Evolutionary conservation across 2,888 invertebrate genomes (phyloP).

Genomic region (Harpalus rubripes): DNA sequence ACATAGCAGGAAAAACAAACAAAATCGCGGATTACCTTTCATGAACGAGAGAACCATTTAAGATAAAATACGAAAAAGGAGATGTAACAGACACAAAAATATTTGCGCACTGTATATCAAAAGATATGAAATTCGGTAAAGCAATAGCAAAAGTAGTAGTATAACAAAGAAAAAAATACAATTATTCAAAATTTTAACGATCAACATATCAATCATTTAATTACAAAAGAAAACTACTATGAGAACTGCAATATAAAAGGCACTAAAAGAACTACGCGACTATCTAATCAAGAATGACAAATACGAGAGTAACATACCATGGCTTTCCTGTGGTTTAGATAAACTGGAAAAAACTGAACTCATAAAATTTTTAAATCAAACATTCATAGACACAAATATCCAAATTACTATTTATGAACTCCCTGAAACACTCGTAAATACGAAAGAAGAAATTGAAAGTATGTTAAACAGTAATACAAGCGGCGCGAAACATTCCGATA

Average conservation of each 20-base stretch:
- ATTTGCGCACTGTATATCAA: conserved; percentile 45
- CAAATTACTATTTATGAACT: too few relatives aligned
- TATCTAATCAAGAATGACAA: too few relatives aligned
- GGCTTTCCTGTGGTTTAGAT: too few relatives aligned
- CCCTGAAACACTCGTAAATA: too few relatives aligned
- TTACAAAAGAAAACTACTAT: conserved; percentile 32
- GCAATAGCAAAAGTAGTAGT: conserved; percentile 24
- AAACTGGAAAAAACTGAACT: too few relatives aligned
- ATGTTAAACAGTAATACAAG: too few relatives aligned
- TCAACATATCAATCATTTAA: not conserved
- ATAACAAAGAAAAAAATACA: not conserved
- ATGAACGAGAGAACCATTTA: not conserved
- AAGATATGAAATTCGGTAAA: conserved; percentile 27
- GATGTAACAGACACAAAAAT: conserved; percentile 33
- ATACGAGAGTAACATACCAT: not conserved
- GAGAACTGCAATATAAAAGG: too few relatives aligned
- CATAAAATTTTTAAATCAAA: too few relatives aligned
- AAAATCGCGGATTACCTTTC: conserved; percentile 8
- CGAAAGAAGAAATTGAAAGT: too few relatives aligned
- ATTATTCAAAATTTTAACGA: too few relatives aligned
- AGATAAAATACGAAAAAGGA: conserved; percentile 25
- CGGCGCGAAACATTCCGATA: not conserved
- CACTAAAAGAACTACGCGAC: not conserved
- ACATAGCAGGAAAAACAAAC: conserved; percentile 19
- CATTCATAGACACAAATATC: too few relatives aligned